A percentile compares a stretch with the other conserved stretches of the same genome.
Evolutionary conservation across 2,888 invertebrate species (phyloP).

Genomic region (Falcaria lacertinaria): DNA sequence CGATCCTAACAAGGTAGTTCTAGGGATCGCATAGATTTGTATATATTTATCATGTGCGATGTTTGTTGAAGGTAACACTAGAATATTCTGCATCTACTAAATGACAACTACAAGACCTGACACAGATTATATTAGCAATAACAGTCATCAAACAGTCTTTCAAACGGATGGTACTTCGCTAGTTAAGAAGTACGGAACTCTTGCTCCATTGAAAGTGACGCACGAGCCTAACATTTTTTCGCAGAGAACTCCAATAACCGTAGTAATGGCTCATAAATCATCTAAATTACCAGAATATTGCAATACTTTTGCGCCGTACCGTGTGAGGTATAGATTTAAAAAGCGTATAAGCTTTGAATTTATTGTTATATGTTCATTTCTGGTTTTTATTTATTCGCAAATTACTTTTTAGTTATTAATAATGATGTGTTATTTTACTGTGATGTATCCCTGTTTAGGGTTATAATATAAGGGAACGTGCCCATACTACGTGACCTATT

Average conservation of each 20-base stretch:
- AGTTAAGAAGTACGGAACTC: neutral
- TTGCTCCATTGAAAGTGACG: neutral
- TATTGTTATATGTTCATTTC: constrained; percentile 17
- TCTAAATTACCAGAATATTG: constrained; percentile 54
- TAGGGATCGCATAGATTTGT: too few species aligned
- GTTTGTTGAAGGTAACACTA: too few species aligned
- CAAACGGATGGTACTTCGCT: too few species aligned
- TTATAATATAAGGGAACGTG: too few species aligned
- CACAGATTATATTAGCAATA: too few species aligned
- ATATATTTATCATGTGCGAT: too few species aligned
- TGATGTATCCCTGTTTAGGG: too few species aligned
- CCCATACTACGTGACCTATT: too few species aligned
- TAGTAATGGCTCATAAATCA: constrained; percentile 59
- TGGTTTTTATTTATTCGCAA: constrained; percentile 1
- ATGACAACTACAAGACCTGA: too few species aligned
- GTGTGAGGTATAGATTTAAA: constrained; percentile 44
- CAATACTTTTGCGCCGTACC: constrained; percentile 40
- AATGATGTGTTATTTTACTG: neutral
- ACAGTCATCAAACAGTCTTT: too few species aligned
- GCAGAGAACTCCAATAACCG: constrained; percentile 46
- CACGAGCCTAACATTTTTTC: constrained; percentile 22
- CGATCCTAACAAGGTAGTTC: too few species aligned
- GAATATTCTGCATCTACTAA: too few species aligned
- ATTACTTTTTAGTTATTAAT: constrained; percentile 1
- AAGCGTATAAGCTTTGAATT: constrained; percentile 25